Percentiles rank a stretch among this genome's conserved stretches.
These are phyloP conservation scores for Pecten maximus DNA, from an alignment of 2,888 invertebrate genomes.

Conservation along the genomic window DNA sequence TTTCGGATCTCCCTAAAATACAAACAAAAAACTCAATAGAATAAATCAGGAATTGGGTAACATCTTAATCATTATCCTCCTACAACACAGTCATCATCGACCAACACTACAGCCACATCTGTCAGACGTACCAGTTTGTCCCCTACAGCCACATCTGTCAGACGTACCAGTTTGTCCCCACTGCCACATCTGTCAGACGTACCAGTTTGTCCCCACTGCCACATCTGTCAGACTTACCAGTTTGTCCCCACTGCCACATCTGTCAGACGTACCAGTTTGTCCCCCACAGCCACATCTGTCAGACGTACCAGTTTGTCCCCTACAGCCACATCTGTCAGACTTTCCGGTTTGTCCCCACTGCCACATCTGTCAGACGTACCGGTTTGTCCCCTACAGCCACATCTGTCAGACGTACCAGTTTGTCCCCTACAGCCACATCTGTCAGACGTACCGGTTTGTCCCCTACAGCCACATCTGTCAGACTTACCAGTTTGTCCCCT, in stretches of 20 bases:
- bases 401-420: slow-evolving; percentile 1
- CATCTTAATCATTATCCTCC: too few relatives aligned
- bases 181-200: background rate
- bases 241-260: background rate
- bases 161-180: background rate
- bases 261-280: slow-evolving; percentile 1
- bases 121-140: background rate
- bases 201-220: too few relatives aligned
- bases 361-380: too few relatives aligned
- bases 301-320: too few relatives aligned
- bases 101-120: too few relatives aligned
- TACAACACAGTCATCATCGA: background rate
- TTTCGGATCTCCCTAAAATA: background rate
- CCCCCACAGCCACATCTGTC: background rate
- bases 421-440: background rate
- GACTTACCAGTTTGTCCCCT: background rate
- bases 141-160: background rate
- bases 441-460: too few relatives aligned
- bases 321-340: background rate
- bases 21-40: too few relatives aligned
- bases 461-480: background rate
- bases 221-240: too few relatives aligned
- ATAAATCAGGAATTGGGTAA: too few relatives aligned
- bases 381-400: too few relatives aligned
- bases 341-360: background rate